Base-by-base conservation (phyloP, 1,140 invertebrate species). In the Bradysia coprophila region DNA sequence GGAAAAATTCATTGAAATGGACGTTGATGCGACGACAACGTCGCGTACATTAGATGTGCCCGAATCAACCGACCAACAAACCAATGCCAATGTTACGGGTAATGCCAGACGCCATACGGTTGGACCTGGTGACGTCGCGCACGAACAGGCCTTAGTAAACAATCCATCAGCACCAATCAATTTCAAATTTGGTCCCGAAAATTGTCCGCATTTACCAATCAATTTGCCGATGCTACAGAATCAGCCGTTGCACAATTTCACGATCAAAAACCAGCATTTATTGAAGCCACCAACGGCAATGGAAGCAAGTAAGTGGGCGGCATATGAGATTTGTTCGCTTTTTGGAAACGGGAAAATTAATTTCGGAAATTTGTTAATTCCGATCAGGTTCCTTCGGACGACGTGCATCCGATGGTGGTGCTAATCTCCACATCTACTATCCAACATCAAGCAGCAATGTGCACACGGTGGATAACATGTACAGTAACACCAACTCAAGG, bases 381-480 rank as follows among this genome's bases (percentile, higher is more conserved):
- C 22, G 49, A 76, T 80, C 75, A 49, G 78, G 80, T 46, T 75
- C 78, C 38, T 86, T 93, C 65, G 87, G 85, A 33, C 69, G 92
- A 41, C 73, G 92, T 52, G 92, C 92, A 38, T 95, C 90, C 5
- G 92, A 97, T 67, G 92, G 92, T 50, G 91, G 92, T 40, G 91
- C 90, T 33, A 92, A 95, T 69, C 73, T 93, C 28, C 80, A 85
- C 47, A 77, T 80, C 51, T 78, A 73, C 51, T 82, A 76, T 57
- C 76, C 75, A 51, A 72, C 49, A n/a, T 45, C 49, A 43, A 44
- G 23, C 41, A 49, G 16, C 38, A 52, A 43, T 45, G 42, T 41
- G 33, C 46, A 44, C 46, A 46, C 32, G 5, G 20, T 42, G 13
- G 41, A 38, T 21, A 18, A 21, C 3, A 22, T 33, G 6, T 42